These are phyloP conservation scores for Orbicella faveolata DNA, from an alignment of 64 coral and sea anemone genomes.

Conservation along the genomic window DNA sequence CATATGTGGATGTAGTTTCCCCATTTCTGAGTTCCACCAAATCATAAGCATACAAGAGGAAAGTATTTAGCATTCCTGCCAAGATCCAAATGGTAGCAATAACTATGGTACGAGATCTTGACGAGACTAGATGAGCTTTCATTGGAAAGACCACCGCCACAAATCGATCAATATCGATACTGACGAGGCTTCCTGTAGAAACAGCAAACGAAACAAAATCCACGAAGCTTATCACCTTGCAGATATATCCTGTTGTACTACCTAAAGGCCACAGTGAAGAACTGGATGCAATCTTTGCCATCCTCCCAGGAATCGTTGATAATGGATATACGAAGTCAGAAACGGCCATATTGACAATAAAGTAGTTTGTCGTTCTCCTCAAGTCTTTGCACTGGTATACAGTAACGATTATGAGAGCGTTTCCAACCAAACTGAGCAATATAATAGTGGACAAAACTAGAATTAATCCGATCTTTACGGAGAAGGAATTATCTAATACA, in stretches of 20 bases:
- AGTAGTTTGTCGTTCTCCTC: neutral
- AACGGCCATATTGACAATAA: neutral
- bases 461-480: no score
- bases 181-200: constrained; percentile 3
- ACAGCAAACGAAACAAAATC: neutral
- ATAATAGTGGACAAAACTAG: neutral
- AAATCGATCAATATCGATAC: constrained; percentile 7
- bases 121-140: neutral
- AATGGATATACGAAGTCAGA: neutral
- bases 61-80: neutral
- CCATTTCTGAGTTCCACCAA: no score
- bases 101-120: neutral
- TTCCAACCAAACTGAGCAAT: neutral
- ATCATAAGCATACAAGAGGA: no score
- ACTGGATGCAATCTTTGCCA: neutral
- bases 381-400: neutral
- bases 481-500: no score
- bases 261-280: neutral
- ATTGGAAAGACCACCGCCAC: constrained; percentile 32
- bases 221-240: neutral
- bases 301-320: neutral
- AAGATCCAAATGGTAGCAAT: neutral
- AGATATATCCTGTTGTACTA: neutral
- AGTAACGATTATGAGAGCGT: neutral
- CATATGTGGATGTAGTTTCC: no score